Base-by-base conservation (phyloP, 2,888 invertebrate genomes). In the Taphrorychus bicolor region DNA sequence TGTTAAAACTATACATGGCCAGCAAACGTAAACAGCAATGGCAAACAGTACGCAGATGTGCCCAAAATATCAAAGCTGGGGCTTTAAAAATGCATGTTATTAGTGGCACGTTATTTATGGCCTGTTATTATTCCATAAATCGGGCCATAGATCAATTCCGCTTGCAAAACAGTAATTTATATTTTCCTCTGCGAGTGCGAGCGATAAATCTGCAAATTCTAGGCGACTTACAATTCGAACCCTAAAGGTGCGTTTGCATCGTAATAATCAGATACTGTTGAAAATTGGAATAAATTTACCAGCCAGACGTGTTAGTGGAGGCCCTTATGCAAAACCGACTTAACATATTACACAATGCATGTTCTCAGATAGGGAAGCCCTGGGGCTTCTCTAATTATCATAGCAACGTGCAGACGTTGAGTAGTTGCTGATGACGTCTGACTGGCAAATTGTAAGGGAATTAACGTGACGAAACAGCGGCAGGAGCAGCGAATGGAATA, bases 51-150 rank as follows among this genome's bases (percentile, higher is more conserved):
- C 32, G 32, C 32, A 32, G 32, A 32, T 32, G 32, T 32, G 32
- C 32, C 32, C 11, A 32, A 32, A 32, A 32, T 32, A 9, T 32
- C 32, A 58, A 58, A 58, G 18, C 48, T 2, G 14, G n/a, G 21
- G 58, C 22, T 19, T 58, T 58, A 58, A 58, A 58, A 58, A 58
- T 58, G 41, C 58, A 58, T 48, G 48, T 59, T 17, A 7, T 40
- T 24, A 42, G 17, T 48, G 17, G 14, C 14, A 18, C 18, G 16
- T 59, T 49, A 59, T 59, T 59, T 59, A 59, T 49, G 24, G 49
- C 32, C 51, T 32, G 49, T 59, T 59, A 32, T 59, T 59, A 59
- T 49, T 49, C 49, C 42, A 59, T 49, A 49, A 48, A 59, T 59
- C 16, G 59, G 14, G 59, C 17, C n/a, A 49, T 49, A 49, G 48